phyloP scores from a whole-genome alignment of 1,140 invertebrate species.

The Temnothorax curvispinosus region DNA sequence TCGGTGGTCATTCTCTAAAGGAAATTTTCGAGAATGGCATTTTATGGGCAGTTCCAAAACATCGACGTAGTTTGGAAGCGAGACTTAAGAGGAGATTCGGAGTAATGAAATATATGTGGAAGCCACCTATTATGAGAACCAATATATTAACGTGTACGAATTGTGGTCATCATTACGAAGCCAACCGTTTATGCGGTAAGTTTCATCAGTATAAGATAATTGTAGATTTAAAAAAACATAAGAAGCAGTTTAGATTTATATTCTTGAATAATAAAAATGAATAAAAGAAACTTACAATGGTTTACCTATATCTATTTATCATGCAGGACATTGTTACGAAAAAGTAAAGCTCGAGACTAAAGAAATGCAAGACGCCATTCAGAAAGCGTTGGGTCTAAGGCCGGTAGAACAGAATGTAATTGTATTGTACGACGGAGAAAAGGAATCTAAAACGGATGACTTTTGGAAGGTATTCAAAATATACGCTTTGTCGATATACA shows the following conservation, averaged over 20 bases:
- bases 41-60: constrained; percentile 93
- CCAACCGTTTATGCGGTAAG: constrained; percentile 92
- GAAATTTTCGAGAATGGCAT: constrained; percentile 91
- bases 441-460: constrained; percentile 84
- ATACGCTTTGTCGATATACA: background rate
- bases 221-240: background rate
- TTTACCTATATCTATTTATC: constrained; percentile 31
- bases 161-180: constrained; percentile 94
- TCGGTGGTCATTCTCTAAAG: constrained; percentile 85
- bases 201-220: constrained; percentile 57
- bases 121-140: constrained; percentile 89
- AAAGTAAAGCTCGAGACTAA: constrained; percentile 93
- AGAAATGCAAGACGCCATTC: constrained; percentile 91
- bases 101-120: constrained; percentile 87
- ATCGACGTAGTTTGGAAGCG: constrained; percentile 91
- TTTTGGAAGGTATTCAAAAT: constrained; percentile 85
- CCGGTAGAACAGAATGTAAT: constrained; percentile 94
- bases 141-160: constrained; percentile 91
- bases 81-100: constrained; percentile 91
- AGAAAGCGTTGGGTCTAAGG: constrained; percentile 88
- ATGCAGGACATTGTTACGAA: constrained; percentile 91
- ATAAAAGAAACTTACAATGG: background rate
- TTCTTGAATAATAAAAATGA: background rate
- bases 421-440: constrained; percentile 94
- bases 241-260: background rate